Conservation (phyloP, 2,113 vertebrate genomes). For the Hystrix cristata region DNA sequence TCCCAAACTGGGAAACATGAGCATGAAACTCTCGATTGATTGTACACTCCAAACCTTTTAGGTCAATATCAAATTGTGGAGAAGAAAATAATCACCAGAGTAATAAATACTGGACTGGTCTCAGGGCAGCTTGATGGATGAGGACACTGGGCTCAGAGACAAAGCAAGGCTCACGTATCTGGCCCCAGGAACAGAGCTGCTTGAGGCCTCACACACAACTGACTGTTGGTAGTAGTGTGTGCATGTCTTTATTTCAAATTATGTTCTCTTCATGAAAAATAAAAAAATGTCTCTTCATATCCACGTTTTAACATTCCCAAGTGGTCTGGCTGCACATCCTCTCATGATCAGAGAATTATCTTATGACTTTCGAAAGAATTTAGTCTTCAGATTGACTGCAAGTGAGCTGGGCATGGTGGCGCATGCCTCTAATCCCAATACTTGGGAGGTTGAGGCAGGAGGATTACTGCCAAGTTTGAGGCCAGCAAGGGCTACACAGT, state of each 20-base stretch:
- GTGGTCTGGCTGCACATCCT: neutral
- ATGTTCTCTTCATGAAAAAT: accelerated
- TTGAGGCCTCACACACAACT: accelerated
- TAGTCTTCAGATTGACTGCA: neutral
- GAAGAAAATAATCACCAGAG: neutral
- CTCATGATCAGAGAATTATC: neutral
- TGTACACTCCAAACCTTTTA: neutral
- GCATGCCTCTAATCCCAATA: neutral
- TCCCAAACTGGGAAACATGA: neutral
- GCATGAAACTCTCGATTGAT: neutral
- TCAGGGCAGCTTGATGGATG: accelerated
- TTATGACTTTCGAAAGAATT: neutral
- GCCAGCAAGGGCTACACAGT: neutral
- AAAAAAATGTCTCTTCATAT: neutral
- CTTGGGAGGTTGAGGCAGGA: neutral
- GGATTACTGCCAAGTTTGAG: neutral
- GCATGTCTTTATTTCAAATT: neutral
- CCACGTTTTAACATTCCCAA: accelerated
- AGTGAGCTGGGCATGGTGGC: neutral
- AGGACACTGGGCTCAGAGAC: neutral
- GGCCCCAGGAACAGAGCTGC: accelerated
- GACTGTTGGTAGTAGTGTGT: neutral
- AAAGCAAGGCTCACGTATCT: neutral
- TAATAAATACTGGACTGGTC: accelerated
- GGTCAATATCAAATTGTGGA: neutral